Evolutionary conservation across 1,140 invertebrate species (phyloP).

Genomic region (Ips typographus): DNA sequence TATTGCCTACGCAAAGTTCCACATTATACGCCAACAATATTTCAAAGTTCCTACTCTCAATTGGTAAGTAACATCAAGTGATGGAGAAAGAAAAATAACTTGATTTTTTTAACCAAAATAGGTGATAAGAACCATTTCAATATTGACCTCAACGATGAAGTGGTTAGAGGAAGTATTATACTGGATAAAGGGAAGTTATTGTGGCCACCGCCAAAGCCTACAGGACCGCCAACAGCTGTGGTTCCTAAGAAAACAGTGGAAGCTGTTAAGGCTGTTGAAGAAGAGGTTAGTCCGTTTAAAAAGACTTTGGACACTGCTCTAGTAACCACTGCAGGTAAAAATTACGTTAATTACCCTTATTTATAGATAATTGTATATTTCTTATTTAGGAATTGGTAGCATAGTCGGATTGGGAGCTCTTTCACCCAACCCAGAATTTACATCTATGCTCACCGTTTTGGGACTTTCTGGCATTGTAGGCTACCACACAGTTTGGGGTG

Average conservation of each 20-base stretch:
- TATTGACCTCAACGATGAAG: conserved; percentile 83
- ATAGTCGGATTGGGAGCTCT: conserved; percentile 71
- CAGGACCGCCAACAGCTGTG: conserved; percentile 53
- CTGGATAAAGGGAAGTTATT: conserved; percentile 71
- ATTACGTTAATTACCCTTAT: too few species aligned
- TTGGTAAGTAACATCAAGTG: conserved; percentile 60
- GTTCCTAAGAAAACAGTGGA: conserved; percentile 51
- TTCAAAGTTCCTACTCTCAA: conserved; percentile 81
- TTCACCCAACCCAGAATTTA: conserved; percentile 81
- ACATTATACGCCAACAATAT: conserved; percentile 90
- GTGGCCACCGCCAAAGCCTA: conserved; percentile 75
- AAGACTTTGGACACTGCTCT: conserved; percentile 66
- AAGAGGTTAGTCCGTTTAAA: conserved; percentile 57
- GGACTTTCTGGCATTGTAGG: conserved; percentile 83
- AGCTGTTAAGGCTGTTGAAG: conserved; percentile 48
- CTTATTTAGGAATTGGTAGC: conserved; percentile 66
- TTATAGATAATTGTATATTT: too few species aligned
- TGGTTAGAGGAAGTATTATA: conserved; percentile 80
- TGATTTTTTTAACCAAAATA: conserved; percentile 47
- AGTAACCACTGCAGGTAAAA: conserved; percentile 68
- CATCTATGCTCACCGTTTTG: conserved; percentile 85
- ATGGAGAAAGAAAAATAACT: too few species aligned
- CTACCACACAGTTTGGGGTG: conserved; percentile 90
- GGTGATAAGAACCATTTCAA: conserved; percentile 75
- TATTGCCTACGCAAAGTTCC: conserved; percentile 83